Evolutionary conservation across 2,113 vertebrate species (phyloP).

Genomic region (Laticauda laticaudata): DNA sequence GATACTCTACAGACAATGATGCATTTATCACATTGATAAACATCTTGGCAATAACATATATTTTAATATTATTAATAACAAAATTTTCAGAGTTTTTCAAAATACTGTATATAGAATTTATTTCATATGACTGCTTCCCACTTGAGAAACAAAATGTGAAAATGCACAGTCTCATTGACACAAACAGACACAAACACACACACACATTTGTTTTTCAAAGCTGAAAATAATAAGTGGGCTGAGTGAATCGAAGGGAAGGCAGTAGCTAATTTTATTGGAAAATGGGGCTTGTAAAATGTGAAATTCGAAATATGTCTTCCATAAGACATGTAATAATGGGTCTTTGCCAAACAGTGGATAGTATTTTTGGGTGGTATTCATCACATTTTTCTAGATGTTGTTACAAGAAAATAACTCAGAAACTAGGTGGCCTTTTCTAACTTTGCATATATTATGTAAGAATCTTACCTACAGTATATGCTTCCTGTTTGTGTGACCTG

Average conservation of each 20-base stretch:
- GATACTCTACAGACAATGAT: neutral
- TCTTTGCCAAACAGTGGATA: neutral
- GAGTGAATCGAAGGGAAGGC: neutral
- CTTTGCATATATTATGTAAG: neutral
- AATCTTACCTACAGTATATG: neutral
- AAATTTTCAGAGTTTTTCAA: slow-evolving; percentile 14
- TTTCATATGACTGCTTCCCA: neutral
- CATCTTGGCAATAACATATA: slow-evolving; percentile 5
- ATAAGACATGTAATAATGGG: slow-evolving; percentile 2
- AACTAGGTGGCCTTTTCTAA: neutral
- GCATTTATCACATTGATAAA: neutral
- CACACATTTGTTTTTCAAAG: slow-evolving; percentile 12
- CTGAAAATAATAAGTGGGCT: slow-evolving; percentile 9
- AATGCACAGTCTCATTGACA: neutral
- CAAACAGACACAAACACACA: neutral
- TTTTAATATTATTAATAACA: neutral
- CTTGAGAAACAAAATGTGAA: slow-evolving; percentile 11
- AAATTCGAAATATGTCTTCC: neutral
- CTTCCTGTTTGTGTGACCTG: neutral
- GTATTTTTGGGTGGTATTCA: neutral
- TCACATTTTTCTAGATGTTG: neutral
- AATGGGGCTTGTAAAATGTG: slow-evolving; percentile 20
- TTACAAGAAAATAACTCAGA: neutral
- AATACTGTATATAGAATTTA: slow-evolving; percentile 7
- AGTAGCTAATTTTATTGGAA: slow-evolving; percentile 10